Percentiles rank a stretch among this genome's conserved stretches.
These are phyloP conservation scores for Orius laevigatus DNA, from an alignment of 1,140 invertebrate species.

Conservation along the genomic window DNA sequence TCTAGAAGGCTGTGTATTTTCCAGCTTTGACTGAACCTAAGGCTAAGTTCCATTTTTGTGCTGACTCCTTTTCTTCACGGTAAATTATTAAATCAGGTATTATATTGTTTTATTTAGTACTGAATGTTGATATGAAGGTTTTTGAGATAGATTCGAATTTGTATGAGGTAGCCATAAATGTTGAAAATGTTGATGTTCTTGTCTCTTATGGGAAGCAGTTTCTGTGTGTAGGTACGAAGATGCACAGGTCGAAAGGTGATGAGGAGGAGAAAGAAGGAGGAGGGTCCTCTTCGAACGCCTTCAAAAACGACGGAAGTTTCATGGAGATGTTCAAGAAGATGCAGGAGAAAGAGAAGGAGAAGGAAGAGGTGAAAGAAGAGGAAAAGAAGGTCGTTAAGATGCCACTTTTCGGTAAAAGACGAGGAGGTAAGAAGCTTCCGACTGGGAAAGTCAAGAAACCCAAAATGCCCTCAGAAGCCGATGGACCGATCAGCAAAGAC, in stretches of 20 bases:
- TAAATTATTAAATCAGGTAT: too few relatives aligned
- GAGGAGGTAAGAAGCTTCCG: slow-evolving; percentile 70
- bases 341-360: slow-evolving; percentile 37
- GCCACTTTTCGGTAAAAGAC: slow-evolving; percentile 60
- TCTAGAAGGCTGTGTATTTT: too few relatives aligned
- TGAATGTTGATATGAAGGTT: too few relatives aligned
- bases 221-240: slow-evolving; percentile 19
- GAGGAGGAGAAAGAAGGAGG: background rate
- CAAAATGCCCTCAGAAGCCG: slow-evolving; percentile 43
- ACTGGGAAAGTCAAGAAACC: slow-evolving; percentile 78
- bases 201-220: slow-evolving; percentile 19
- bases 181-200: too few relatives aligned
- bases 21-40: too few relatives aligned
- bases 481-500: slow-evolving; percentile 52
- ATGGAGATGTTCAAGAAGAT: slow-evolving; percentile 80
- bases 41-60: too few relatives aligned
- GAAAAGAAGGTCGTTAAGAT: background rate
- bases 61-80: too few relatives aligned
- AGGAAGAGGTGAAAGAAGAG: background rate
- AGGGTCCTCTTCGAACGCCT: slow-evolving; percentile 32
- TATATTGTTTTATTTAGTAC: too few relatives aligned
- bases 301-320: slow-evolving; percentile 75
- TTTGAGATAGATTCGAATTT: too few relatives aligned
- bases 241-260: slow-evolving; percentile 16
- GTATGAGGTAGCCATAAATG: too few relatives aligned